phyloP scores from a whole-genome alignment of 1,140 invertebrate species.

The Drosophila obscura region DNA sequence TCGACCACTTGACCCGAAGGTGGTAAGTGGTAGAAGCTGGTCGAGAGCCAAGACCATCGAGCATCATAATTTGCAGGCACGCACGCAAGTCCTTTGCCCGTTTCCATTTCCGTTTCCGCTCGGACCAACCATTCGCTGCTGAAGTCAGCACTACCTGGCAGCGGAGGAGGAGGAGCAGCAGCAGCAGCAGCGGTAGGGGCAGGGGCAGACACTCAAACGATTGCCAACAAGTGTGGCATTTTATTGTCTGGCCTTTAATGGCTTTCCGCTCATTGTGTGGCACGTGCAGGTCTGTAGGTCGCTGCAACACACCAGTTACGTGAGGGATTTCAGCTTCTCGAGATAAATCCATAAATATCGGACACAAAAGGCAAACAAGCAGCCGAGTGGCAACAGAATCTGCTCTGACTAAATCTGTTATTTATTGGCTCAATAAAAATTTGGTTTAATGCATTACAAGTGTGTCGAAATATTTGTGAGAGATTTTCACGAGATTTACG shows the following conservation, averaged over 20 bases:
- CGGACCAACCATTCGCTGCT: not conserved
- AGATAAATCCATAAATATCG: slow-evolving; percentile 62
- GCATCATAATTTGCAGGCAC: slow-evolving; percentile 63
- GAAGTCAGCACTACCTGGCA: slow-evolving; percentile 35
- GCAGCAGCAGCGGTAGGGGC: not conserved
- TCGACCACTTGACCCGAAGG: not conserved
- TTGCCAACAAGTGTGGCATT: slow-evolving; percentile 76
- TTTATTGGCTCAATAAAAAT: slow-evolving; percentile 76
- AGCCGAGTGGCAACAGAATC: not conserved
- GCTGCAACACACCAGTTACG: slow-evolving; percentile 37
- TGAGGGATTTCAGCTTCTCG: slow-evolving; percentile 37
- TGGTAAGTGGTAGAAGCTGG: not conserved
- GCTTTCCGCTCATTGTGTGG: slow-evolving; percentile 46
- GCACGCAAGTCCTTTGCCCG: not conserved
- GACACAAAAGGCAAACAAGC: slow-evolving; percentile 38
- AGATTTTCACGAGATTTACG: slow-evolving; percentile 54
- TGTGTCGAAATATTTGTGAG: slow-evolving; percentile 38
- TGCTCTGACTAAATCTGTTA: slow-evolving; percentile 63
- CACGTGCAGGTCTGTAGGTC: slow-evolving; percentile 47
- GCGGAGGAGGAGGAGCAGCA: not conserved
- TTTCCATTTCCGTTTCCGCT: slow-evolving; percentile 44
- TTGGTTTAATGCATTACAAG: slow-evolving; percentile 72
- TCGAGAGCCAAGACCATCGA: slow-evolving; percentile 50
- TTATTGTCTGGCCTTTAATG: slow-evolving; percentile 72
- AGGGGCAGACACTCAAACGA: slow-evolving; percentile 19